Conservation (phyloP, 1,140 invertebrate genomes). For the Aphidius ervi region DNA sequence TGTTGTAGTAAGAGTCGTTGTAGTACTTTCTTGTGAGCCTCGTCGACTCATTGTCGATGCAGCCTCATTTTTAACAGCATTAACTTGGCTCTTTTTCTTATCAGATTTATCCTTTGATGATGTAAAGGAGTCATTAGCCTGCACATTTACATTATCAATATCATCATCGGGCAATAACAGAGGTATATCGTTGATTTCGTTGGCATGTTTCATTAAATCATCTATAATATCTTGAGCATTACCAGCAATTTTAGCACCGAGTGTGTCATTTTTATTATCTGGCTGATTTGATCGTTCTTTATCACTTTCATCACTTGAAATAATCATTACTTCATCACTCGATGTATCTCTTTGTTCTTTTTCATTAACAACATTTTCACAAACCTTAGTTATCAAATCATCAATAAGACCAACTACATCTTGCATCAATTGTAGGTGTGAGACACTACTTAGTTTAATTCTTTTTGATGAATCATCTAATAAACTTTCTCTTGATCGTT, state of each 20-base stretch:
- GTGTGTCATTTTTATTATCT: conserved; percentile 11
- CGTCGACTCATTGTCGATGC: conserved; percentile 34
- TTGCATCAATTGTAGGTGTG: conserved; percentile 48
- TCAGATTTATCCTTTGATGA: conserved; percentile 30
- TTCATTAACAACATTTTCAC: conserved; percentile 30
- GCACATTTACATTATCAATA: conserved; percentile 1
- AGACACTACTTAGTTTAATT: conserved; percentile 40
- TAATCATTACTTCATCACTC: conserved; percentile 37
- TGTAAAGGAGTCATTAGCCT: conserved; percentile 28
- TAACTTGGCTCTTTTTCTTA: conserved; percentile 33
- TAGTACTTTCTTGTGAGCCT: conserved; percentile 49
- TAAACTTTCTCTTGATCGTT: conserved; percentile 28
- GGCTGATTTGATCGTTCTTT: conserved; percentile 23
- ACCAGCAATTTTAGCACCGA: conserved; percentile 24
- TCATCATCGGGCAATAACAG: no score
- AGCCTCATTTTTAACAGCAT: conserved; percentile 32
- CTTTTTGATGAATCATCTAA: conserved; percentile 33
- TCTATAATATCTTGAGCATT: conserved; percentile 53
- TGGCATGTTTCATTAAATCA: conserved; percentile 46
- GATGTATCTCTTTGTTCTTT: conserved; percentile 14
- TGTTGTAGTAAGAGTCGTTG: conserved; percentile 44
- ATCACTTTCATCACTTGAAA: conserved; percentile 46
- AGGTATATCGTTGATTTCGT: no score
- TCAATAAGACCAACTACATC: conserved; percentile 49
- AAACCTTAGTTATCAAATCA: conserved; percentile 48